phyloP scores from a whole-genome alignment of 2,797 vertebrate genomes.

The Schizopygopsis pylzovi region DNA sequence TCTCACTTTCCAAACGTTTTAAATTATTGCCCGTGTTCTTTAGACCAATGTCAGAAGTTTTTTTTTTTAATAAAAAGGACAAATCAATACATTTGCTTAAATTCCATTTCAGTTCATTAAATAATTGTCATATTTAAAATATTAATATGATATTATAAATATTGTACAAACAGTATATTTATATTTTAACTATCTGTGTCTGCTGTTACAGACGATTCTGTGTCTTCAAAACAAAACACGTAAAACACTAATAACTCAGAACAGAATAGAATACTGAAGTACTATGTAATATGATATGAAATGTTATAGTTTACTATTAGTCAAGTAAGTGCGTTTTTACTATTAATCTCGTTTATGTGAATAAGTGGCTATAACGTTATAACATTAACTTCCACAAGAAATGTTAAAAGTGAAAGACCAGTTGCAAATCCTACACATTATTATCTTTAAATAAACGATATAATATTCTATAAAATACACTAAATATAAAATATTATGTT shows the following conservation, averaged over 20 bases:
- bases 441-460: background rate
- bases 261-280: background rate
- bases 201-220: background rate
- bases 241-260: background rate
- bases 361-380: background rate
- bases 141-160: background rate
- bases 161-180: background rate
- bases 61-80: background rate
- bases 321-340: background rate
- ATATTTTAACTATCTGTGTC: background rate
- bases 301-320: background rate
- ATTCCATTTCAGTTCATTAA: background rate
- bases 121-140: background rate
- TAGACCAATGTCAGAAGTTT: background rate
- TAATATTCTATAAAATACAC: background rate
- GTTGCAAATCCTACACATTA: background rate
- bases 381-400: background rate
- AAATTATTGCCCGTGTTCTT: background rate
- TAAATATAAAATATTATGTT: background rate
- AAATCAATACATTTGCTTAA: background rate
- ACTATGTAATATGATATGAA: background rate
- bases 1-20: background rate
- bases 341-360: background rate
- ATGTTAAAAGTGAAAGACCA: background rate
- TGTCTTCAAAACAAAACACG: background rate